A percentile compares a stretch with the other conserved stretches of the same genome.
Conservation (phyloP, 92 coral and sea anemone genomes). For the Metridium senile region DNA sequence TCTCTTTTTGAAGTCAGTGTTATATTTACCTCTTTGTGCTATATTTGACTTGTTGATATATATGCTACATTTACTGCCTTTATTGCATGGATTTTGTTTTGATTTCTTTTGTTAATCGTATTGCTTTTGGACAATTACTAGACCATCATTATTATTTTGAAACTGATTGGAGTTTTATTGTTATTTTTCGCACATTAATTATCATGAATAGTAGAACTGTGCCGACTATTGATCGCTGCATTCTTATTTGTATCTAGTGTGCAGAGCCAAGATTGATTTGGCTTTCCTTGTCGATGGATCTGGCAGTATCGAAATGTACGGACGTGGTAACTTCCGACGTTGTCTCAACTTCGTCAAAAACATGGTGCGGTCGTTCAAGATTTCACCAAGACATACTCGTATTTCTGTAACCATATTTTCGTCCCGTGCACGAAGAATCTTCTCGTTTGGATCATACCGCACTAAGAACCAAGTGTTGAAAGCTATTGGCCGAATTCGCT, state of each 20-base stretch:
- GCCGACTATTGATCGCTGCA: no score
- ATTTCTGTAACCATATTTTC: slow-evolving; percentile 59
- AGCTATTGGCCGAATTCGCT: slow-evolving; percentile 65
- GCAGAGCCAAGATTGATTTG: slow-evolving; percentile 64
- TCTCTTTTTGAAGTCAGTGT: no score
- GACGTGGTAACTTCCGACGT: slow-evolving; percentile 71
- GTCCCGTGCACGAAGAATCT: slow-evolving; percentile 34
- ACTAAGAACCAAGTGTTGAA: slow-evolving; percentile 37
- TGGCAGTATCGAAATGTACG: slow-evolving; percentile 65
- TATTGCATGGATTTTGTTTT: no score
- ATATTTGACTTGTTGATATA: no score
- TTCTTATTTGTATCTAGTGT: slow-evolving; percentile 19
- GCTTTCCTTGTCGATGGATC: slow-evolving; percentile 84
- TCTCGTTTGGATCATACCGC: slow-evolving; percentile 42
- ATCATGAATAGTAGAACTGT: no score
- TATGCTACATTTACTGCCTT: no score
- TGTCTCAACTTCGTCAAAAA: slow-evolving; percentile 61
- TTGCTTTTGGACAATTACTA: no score
- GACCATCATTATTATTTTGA: no score
- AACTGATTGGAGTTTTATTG: no score
- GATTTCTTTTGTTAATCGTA: no score
- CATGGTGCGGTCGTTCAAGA: slow-evolving; percentile 50
- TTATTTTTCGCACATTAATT: no score
- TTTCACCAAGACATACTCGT: slow-evolving; percentile 56
- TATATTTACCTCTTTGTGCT: no score